Conservation (phyloP, 2,797 vertebrate species). For the Acipenser oxyrinchus region DNA sequence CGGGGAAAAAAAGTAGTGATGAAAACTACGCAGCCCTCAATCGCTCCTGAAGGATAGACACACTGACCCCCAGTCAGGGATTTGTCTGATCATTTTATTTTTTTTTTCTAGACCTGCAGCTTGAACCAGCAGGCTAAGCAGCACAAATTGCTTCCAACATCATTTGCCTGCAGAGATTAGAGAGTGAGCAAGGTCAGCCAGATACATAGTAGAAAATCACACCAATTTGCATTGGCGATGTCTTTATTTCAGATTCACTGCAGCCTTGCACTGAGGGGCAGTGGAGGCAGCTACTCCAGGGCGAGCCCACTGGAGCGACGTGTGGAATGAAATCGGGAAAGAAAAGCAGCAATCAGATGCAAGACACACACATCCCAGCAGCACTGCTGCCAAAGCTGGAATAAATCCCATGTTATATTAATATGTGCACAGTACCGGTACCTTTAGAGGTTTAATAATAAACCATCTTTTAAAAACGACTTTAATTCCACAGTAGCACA, state of each 20-base stretch:
- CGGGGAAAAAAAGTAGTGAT: background rate
- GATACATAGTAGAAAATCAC: background rate
- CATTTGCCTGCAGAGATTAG: background rate
- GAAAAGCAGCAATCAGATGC: background rate
- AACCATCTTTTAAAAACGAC: no score
- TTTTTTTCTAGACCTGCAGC: background rate
- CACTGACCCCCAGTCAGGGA: background rate
- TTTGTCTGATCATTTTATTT: background rate
- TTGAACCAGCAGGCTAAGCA: background rate
- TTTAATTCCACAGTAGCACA: no score
- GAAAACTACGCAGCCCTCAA: background rate
- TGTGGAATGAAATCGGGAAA: background rate
- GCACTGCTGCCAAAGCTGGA: background rate
- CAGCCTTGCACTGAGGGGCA: background rate
- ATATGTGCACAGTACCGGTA: background rate
- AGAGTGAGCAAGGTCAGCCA: background rate
- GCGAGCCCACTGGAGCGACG: no score
- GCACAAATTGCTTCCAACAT: background rate
- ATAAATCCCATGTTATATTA: background rate
- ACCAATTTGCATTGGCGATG: background rate
- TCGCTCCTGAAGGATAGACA: background rate
- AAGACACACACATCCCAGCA: background rate
- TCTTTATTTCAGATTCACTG: background rate
- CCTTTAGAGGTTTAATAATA: background rate
- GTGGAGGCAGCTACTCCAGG: background rate